Base-by-base conservation (phyloP, 2,797 vertebrate genomes). In the Aulostomus chinensis region DNA sequence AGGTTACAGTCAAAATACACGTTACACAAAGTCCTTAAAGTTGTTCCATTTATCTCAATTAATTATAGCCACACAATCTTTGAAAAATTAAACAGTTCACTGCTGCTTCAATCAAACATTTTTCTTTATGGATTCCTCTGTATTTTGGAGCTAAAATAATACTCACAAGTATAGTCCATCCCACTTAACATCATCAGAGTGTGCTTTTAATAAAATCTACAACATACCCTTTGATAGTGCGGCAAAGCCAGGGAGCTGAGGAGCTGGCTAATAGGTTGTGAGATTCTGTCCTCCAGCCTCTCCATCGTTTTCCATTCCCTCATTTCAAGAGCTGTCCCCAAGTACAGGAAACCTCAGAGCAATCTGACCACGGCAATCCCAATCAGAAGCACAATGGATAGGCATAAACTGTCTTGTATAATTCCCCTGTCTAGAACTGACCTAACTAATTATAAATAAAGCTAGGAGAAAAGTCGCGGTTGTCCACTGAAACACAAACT, bases 171-270 rank as follows among this genome's bases (percentile, higher is more conserved):
- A n/a, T n/a, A n/a, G n/a, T n/a, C n/a, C n/a, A n/a, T n/a, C n/a
- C n/a, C n/a, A n/a, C n/a, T n/a, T n/a, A n/a, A n/a, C n/a, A n/a
- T n/a, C n/a, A n/a, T n/a, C n/a, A n/a, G n/a, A n/a, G 7, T 42
- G 4, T 8, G 4, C 22, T 25, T 29, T 7, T 15, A 26, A 7
- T 20, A 14, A 1, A 51, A 54, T 58, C 68, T 68, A 28, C 12
- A 68, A 79, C 90, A 32, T 90, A 92, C 90, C 90, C 89, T 81
- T 60, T 90, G 89, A 57, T 90, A 90, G 72, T 90, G 90, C 35
- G 91, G 91, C 56, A 86, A 67, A 59, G 90, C 88, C 78, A 92
- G 55, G 26, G 89, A 91, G 61, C 79, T 86, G 60, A 92, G 84
- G 33, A 92, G 90, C 48, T 91, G 87, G 85, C 88, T 76, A 58